These are phyloP conservation scores for Nomada ruficornis DNA, from an alignment of 2,888 invertebrate genomes.

Conservation along the genomic window DNA sequence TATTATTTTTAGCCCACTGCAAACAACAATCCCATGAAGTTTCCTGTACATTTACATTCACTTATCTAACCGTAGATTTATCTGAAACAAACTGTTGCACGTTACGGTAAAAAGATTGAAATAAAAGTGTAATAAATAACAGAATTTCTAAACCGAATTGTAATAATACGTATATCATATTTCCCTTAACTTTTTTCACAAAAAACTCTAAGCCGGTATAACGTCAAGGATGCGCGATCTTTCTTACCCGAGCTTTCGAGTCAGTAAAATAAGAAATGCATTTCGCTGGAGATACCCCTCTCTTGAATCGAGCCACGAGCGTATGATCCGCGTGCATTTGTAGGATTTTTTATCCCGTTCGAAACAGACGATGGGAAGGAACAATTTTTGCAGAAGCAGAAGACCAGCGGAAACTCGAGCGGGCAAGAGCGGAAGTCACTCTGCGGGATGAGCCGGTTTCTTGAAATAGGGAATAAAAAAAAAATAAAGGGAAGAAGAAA, in stretches of 20 bases:
- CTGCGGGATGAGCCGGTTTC: conserved; percentile 52
- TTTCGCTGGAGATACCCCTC: background rate
- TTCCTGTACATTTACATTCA: too few relatives aligned
- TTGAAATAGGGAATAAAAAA: conserved; percentile 23
- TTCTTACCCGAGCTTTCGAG: background rate
- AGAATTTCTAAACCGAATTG: too few relatives aligned
- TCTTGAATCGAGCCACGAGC: conserved; percentile 26
- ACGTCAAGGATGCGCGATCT: too few relatives aligned
- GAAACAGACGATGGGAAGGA: conserved; percentile 29
- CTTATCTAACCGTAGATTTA: too few relatives aligned
- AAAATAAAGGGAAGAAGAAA: background rate
- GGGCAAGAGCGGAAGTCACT: conserved; percentile 59
- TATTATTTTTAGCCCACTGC: too few relatives aligned
- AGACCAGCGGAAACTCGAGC: conserved; percentile 48
- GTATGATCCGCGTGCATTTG: background rate
- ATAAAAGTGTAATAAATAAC: too few relatives aligned
- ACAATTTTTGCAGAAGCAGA: conserved; percentile 47
- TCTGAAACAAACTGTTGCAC: too few relatives aligned
- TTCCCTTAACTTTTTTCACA: too few relatives aligned
- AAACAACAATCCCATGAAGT: too few relatives aligned
- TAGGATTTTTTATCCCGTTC: conserved; percentile 23
- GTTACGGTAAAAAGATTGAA: too few relatives aligned
- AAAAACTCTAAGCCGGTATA: too few relatives aligned
- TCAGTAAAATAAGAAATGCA: conserved; percentile 36
- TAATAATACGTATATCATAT: too few relatives aligned